Percentiles rank a stretch among this genome's conserved stretches.
phyloP scores from a whole-genome alignment of 2,888 invertebrate genomes.

The Nephrotoma flavescens region DNA sequence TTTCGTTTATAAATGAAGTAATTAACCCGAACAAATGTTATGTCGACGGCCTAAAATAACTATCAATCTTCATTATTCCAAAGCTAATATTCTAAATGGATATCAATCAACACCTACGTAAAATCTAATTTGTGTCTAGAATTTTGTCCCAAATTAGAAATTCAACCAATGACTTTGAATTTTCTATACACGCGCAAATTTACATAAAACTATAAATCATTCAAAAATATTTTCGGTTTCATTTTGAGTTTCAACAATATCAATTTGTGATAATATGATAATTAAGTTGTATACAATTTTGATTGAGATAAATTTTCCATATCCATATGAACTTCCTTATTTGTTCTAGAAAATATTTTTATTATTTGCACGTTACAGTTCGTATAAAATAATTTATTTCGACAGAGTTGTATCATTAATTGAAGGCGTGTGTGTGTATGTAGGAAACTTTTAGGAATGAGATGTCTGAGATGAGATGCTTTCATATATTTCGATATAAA shows the following conservation, averaged over 20 bases:
- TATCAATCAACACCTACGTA: neutral
- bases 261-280: neutral
- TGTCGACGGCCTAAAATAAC: neutral
- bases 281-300: neutral
- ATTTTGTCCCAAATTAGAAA: neutral
- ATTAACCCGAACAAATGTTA: neutral
- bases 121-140: neutral
- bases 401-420: too few relatives aligned
- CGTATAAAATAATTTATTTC: too few relatives aligned
- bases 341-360: too few relatives aligned
- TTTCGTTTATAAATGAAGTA: neutral
- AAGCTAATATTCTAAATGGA: neutral
- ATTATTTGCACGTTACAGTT: too few relatives aligned
- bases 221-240: neutral
- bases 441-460: too few relatives aligned
- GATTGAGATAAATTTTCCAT: neutral
- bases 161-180: neutral
- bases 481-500: too few relatives aligned
- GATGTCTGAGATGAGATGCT: too few relatives aligned
- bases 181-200: neutral
- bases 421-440: too few relatives aligned
- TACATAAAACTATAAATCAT: neutral
- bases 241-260: neutral
- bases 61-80: neutral
- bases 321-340: neutral